Base-by-base conservation (phyloP, 2,888 invertebrate species). In the Erynnis tages region DNA sequence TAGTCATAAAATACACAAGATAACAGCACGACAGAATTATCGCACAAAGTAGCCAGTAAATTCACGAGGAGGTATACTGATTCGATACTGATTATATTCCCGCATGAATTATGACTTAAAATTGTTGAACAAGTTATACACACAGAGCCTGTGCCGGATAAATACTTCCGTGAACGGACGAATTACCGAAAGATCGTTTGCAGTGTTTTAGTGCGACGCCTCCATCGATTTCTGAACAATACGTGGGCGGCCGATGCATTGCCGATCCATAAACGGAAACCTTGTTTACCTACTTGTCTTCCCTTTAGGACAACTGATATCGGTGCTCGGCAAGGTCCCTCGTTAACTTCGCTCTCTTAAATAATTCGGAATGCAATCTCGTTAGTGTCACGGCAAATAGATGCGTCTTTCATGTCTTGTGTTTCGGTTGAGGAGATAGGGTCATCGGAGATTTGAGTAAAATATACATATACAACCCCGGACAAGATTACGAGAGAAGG, bases 191-290 rank as follows among this genome's bases (percentile, higher is more conserved):
- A 79, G 72, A 76, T 76, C 68, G 70, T 78, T 82, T 74, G 77
- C 75, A 76, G 67, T 75, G 75, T 76, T 82, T 77, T 76, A 80
- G 77, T 78, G 67, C 70, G 74, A 81, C 79, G 82, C 81, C 81
- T 82, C 67, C 78, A 62, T 77, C 74, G 70, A 74, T 80, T 73
- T 71, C 72, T 67, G 75, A 74, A 72, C 71, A 70, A 69, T 68
- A 72, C 76, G 86, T 85, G 78, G 88, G 88, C 80, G 82, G 79
- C 67, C 84, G 81, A 82, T 84, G 85, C 85, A 86, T 82, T 84
- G 76, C 72, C 79, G 61, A 69, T 67, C 82, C 83, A 67, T 84
- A 82, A 73, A 76, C 74, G 79, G 79, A 79, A 76, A 80, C 71
- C 78, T 79, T 69, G 76, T 81, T 81, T 82, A 81, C 80, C 75